Base-by-base conservation (phyloP, 2,797 vertebrate species). In the Streptopelia turtur region DNA sequence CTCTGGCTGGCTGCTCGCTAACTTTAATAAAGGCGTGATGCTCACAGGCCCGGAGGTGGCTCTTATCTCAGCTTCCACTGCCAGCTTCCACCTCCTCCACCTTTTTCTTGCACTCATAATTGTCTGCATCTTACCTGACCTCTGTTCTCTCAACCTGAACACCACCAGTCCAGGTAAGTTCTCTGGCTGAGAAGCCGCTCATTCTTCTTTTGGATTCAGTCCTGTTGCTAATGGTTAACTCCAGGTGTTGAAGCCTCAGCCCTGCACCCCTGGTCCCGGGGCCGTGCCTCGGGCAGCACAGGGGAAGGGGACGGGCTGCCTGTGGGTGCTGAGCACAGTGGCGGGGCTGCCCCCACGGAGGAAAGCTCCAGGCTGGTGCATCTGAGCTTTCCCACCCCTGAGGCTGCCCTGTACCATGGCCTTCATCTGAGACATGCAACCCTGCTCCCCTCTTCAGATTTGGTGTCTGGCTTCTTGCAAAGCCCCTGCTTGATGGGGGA, bases 91-190 rank as follows among this genome's bases (percentile, higher is more conserved):
- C 59, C 33, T 66, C 20, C 37, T 61, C 30, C 31, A 45, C 50
- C 21, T 65, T 79, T 50, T 39, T 35, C 75, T 78, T 21, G 45
- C 1, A 0, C 21, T 78, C 13, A 1, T 1, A 39, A 60, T 21
- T 70, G 45, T 13, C 64, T 68, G 22, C 66, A 24, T 37, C 37
- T 90, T 70, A 47, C 23, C 35, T 52, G 37, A 22, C 45, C 8
- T 24, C 52, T 81, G 16, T 50, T 89, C 72, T 91, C n/a, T 22
- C 83, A 61, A 4, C 27, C 59, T 52, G 47, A 57, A 84, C 82
- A 11, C 7, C 5, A 3, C 22, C 0, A 0, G 15, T 76, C 35
- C 30, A 11, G 53, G 0, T 28, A 8, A 60, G 5, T 64, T 83
- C 28, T 63, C 43, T 70, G 66, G n/a, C 33, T 37, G 39, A 83